Conservation (phyloP, 2,113 vertebrate species). For the Sitta europaea region DNA sequence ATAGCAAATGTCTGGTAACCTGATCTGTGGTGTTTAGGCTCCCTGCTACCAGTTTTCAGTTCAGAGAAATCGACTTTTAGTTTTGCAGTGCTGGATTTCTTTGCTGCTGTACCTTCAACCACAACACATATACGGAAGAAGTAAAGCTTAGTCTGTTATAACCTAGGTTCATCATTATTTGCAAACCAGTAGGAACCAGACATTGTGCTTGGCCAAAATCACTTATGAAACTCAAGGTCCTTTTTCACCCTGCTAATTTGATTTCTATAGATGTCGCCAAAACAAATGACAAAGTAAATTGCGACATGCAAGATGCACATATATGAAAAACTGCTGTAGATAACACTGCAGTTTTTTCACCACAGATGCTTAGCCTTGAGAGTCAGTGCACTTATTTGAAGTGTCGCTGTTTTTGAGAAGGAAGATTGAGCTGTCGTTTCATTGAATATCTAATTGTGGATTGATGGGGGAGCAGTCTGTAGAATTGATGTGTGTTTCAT, state of each 20-base stretch:
- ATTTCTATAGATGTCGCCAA: conserved; percentile 43
- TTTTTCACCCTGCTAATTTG: conserved; percentile 36
- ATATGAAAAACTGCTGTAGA: neutral
- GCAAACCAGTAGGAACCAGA: neutral
- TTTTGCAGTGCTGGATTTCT: neutral
- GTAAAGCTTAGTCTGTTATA: neutral
- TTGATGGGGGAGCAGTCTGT: neutral
- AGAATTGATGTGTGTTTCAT: neutral
- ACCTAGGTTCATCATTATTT: neutral
- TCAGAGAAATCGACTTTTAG: neutral
- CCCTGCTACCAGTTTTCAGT: neutral
- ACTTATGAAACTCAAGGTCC: neutral
- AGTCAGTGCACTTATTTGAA: neutral
- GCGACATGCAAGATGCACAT: neutral
- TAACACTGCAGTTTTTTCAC: conserved; percentile 5
- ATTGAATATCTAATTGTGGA: neutral
- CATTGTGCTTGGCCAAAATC: neutral
- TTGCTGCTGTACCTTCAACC: neutral
- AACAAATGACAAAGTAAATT: conserved; percentile 38
- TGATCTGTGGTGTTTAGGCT: neutral
- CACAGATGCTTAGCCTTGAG: neutral
- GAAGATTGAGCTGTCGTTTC: conserved; percentile 14
- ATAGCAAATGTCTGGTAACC: neutral
- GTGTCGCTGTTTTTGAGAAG: neutral
- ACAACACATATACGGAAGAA: neutral